A percentile compares a stretch with the other conserved stretches of the same genome.
phyloP scores from a whole-genome alignment of 2,113 vertebrate genomes.

The Cebidichthys violaceus region DNA sequence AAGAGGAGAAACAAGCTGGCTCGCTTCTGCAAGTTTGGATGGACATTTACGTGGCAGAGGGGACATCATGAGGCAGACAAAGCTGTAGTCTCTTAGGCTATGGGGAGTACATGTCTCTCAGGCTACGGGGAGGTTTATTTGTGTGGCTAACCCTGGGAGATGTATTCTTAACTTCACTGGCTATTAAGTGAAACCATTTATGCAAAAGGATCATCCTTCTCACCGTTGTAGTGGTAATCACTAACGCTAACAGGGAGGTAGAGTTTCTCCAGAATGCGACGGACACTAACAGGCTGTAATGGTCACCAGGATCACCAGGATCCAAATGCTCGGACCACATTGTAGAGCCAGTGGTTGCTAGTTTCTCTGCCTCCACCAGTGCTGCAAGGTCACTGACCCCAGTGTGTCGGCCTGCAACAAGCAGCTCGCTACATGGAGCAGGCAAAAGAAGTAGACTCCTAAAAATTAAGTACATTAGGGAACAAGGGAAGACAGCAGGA shows the following conservation, averaged over 20 bases:
- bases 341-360: neutral
- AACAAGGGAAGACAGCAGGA: slow-evolving; percentile 47
- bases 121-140: neutral
- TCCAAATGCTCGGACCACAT: neutral
- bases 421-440: neutral
- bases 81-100: neutral
- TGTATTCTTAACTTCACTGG: neutral
- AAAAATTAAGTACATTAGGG: neutral
- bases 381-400: slow-evolving; percentile 5
- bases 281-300: slow-evolving; percentile 2
- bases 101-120: too few species aligned
- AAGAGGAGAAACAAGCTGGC: slow-evolving; percentile 50
- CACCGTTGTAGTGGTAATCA: neutral
- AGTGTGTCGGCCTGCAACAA: neutral
- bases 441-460: neutral
- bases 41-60: neutral
- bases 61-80: neutral
- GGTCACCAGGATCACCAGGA: neutral
- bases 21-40: slow-evolving; percentile 24
- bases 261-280: neutral
- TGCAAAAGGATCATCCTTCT: neutral
- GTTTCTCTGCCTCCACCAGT: neutral
- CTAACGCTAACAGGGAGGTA: neutral
- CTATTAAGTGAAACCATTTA: neutral
- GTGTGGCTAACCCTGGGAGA: neutral